phyloP scores from a whole-genome alignment of 2,888 invertebrate species.

The Deilephila porcellus region DNA sequence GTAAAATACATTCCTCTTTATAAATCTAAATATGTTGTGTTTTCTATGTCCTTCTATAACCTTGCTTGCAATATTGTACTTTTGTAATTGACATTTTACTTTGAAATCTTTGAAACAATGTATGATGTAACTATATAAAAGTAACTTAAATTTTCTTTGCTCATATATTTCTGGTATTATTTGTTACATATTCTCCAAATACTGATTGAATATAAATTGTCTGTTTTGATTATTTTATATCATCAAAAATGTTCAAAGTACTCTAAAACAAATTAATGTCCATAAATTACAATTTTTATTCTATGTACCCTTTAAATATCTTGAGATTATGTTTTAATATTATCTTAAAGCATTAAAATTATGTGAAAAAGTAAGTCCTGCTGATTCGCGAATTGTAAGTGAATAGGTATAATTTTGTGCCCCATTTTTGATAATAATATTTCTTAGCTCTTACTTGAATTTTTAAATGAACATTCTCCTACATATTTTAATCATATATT shows the following conservation, averaged over 20 bases:
- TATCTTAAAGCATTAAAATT: neutral
- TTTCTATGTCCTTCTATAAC: no score
- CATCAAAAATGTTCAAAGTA: neutral
- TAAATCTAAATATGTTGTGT: no score
- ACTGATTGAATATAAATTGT: neutral
- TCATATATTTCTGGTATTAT: slow-evolving; percentile 3
- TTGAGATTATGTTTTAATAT: neutral
- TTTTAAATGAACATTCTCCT: no score
- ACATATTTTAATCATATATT: no score
- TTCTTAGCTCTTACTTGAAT: neutral
- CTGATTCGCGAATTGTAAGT: no score
- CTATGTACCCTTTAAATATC: no score
- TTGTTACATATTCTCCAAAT: slow-evolving; percentile 19
- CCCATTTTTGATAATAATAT: neutral
- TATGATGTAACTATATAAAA: neutral
- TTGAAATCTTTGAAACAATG: no score
- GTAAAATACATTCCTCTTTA: no score
- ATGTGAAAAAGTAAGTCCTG: neutral
- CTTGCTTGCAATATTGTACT: no score
- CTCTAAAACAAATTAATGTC: no score
- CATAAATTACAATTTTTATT: no score
- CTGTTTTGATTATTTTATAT: neutral
- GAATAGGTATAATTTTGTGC: neutral
- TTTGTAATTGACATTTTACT: no score
- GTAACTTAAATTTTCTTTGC: neutral